Percentiles rank a stretch among this genome's conserved stretches.
These are phyloP conservation scores for Alethe castanea DNA, from an alignment of 2,113 vertebrate species.

Conservation along the genomic window DNA sequence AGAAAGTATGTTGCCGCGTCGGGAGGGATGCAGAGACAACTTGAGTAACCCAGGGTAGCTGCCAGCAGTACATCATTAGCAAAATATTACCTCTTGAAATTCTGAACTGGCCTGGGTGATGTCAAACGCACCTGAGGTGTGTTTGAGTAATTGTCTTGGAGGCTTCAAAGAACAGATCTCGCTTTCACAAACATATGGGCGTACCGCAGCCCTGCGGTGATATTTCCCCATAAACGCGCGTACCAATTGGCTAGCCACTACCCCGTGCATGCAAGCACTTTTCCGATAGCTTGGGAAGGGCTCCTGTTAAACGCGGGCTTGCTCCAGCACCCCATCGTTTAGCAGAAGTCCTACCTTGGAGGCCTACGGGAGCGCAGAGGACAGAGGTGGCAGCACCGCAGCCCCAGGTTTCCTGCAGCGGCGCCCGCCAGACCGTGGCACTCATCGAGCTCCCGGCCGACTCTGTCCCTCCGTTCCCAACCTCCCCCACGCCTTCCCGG, in stretches of 20 bases:
- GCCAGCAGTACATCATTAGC: neutral
- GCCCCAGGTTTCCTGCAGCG: neutral
- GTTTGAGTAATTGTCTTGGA: neutral
- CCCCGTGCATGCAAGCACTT: neutral
- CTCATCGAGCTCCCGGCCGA: no score
- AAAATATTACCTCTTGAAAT: neutral
- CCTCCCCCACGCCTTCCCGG: accelerated
- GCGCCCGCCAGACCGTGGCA: no score
- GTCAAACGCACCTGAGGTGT: neutral
- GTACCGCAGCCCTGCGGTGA: neutral
- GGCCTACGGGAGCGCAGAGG: neutral
- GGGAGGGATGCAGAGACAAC: neutral
- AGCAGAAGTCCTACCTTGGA: neutral
- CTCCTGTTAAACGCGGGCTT: neutral
- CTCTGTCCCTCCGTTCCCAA: neutral
- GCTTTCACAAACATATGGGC: neutral
- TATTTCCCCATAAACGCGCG: accelerated
- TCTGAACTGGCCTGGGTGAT: neutral
- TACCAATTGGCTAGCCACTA: neutral
- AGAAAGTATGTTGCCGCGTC: neutral
- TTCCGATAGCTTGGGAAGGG: neutral
- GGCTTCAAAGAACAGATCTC: neutral
- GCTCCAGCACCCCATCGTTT: neutral
- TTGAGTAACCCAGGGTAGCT: neutral
- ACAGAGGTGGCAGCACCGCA: neutral